Conservation (phyloP, 2,113 vertebrate species). For the Sigmodon hispidus region DNA sequence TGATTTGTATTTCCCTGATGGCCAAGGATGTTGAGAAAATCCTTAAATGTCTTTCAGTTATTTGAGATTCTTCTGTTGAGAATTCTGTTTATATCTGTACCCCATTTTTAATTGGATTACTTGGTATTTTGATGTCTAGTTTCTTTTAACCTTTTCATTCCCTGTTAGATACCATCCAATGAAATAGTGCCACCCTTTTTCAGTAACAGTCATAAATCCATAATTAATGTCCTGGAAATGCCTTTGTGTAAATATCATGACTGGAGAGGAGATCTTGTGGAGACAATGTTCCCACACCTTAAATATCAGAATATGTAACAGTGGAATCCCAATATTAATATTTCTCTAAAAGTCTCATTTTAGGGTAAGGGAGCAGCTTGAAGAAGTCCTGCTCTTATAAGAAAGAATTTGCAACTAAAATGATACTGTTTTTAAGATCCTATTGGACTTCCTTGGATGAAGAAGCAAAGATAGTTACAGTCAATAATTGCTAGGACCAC, state of each 20-base stretch:
- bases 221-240: neutral
- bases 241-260: neutral
- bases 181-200: neutral
- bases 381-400: neutral
- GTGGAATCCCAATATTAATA: neutral
- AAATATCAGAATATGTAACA: neutral
- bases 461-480: neutral
- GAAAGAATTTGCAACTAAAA: neutral
- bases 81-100: no score
- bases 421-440: rapidly evolving
- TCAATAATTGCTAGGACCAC: neutral
- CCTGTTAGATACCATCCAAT: no score
- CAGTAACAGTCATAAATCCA: neutral
- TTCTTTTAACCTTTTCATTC: neutral
- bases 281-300: neutral
- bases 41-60: no score
- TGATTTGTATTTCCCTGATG: no score
- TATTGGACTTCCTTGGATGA: neutral
- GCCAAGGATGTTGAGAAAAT: no score
- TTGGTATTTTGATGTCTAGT: no score
- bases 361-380: neutral
- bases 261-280: neutral
- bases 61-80: no score
- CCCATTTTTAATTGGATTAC: no score
- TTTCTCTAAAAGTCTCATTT: neutral